Base-by-base conservation (phyloP, 2,888 invertebrate species). In the Athalia rosae region DNA sequence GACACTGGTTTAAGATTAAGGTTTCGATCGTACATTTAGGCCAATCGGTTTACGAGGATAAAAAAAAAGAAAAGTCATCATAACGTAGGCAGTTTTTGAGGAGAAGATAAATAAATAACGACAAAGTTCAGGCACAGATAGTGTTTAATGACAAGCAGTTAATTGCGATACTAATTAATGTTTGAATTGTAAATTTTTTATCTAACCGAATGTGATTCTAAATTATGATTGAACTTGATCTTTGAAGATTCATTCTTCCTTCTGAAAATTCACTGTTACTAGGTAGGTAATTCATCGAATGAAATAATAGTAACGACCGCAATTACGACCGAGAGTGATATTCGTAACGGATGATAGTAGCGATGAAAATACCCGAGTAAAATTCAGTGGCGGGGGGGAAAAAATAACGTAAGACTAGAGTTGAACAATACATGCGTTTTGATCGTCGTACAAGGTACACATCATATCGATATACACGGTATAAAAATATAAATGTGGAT, bases 401-500 rank as follows among this genome's bases (percentile, higher is more conserved):
- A 80, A 84, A 83, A 84, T 88, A 89, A 88, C 85, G 81, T 86
- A 88, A 88, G 89, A 89, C 89, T 89, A 89, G 89, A 89, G 84
- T 88, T 88, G 85, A 88, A 87, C 86, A 88, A 89, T 89, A 89
- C 89, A 86, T 87, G 87, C 85, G 83, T 85, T 86, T 84, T 83
- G 83, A 85, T 86, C 83, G 84, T 84, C 83, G 81, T 84, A 84
- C 81, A 84, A 83, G 85, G 28, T 28, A 28, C 28, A 28, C 28
- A 28, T 28, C 84, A 84, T 84, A 84, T 82, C 81, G 82, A 83
- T 86, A 58, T 66, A 83, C 85, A 50, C 58, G 84, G 86, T 88
- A 88, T 87, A 88, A 87, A 89, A 88, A 87, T 88, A 88, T 88
- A 89, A 89, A 88, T 85, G 87, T 87, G 84, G 87, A 84, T 83